Evolutionary conservation across 2,113 vertebrate species (phyloP), one percentile per base, ranked within the genome.

Genomic region (Cebus imitator): DNA sequence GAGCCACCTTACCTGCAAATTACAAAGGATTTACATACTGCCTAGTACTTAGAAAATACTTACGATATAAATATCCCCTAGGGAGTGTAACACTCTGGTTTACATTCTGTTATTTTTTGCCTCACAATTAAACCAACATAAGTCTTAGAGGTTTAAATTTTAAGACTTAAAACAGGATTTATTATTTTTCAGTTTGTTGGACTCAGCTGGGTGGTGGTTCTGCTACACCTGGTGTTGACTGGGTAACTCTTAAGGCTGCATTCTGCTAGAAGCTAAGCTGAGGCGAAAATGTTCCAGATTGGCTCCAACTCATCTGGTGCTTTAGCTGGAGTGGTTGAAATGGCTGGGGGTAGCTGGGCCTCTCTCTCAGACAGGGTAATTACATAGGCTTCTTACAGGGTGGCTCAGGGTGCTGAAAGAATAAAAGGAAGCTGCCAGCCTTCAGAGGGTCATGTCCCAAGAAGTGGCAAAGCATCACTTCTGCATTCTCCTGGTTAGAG

Each of bases 1-100:
- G 76, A n/a, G 27, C 14, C 14, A 55, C 37, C 55, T 82, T 83
- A 82, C 64, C 32, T 85, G 57, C 83, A 83, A 72, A 30, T 87
- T 91, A 50, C 57, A 37, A 81, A 90, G n/a, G 52, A 84, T 92
- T 48, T 95, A 50, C 57, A 52, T 80, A 81, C 37, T 87, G 13
- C 80, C 57, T 78, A 78, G 88, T 94, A 32, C 40, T 87, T 78
- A 87, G 76, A 91, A 91, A 87, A 87, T 70, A 82, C 40, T 81
- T 73, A 70, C 30, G 66, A 58, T 87, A 81, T n/a, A 76, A 94
- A 76, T 82, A 78, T 76, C 10, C 17, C 57, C 45, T 21, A 91
- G 37, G 68, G 40, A 61, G 11, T 27, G 61, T 78, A 87, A 84
- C 57, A 79, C 37, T 64, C 66, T 55, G 32, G 32, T 82, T 94